These are phyloP conservation scores for Heterocephalus glaber DNA, from an alignment of 2,113 vertebrate genomes.

Conservation along the genomic window DNA sequence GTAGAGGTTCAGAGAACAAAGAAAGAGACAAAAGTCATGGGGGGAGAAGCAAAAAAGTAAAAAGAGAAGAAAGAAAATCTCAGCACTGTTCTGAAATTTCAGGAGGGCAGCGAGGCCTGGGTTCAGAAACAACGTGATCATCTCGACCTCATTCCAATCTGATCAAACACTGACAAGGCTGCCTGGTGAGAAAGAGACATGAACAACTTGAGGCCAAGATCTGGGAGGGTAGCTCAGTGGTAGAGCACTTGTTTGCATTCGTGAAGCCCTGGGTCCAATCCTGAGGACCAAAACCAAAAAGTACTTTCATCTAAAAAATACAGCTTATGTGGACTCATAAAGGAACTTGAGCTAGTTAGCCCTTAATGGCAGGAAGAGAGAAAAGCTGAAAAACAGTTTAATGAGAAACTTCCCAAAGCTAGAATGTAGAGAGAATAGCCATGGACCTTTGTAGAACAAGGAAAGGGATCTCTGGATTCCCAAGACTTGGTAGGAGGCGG, in stretches of 20 bases:
- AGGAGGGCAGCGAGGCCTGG: not conserved
- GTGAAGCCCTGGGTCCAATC: not conserved
- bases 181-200: not conserved
- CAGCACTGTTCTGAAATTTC: slow-evolving; percentile 1
- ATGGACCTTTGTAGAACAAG: not conserved
- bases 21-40: not conserved
- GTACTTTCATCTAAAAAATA: not conserved
- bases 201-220: not conserved
- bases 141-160: not conserved
- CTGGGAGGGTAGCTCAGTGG: not conserved
- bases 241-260: not conserved
- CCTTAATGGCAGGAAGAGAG: not conserved
- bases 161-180: not conserved
- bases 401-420: not conserved
- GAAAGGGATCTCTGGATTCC: not conserved
- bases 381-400: not conserved
- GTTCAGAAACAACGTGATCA: not conserved
- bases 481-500: not conserved
- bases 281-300: not conserved
- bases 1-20: not conserved
- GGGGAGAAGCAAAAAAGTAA: not conserved
- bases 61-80: not conserved
- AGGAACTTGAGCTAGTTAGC: not conserved
- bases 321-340: not conserved
- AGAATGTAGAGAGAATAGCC: not conserved